Conservation (phyloP, 1,140 invertebrate genomes). For the Lasioglossum albipes region DNA sequence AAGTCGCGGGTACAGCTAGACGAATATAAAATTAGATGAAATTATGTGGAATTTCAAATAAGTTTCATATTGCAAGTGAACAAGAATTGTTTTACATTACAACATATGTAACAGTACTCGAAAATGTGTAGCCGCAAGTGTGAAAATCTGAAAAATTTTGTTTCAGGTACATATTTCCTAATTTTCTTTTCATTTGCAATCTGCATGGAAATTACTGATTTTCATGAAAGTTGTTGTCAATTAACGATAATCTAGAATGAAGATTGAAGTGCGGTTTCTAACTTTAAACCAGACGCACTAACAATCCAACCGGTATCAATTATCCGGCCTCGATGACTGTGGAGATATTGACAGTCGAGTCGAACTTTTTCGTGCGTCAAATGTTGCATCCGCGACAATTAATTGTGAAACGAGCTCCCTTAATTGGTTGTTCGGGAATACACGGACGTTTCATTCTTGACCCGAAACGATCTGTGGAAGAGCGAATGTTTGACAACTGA, state of each 20-base stretch:
- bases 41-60: too few species aligned
- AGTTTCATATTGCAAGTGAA: too few species aligned
- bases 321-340: conserved; percentile 8
- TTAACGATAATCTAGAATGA: neutral
- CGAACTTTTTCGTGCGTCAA: conserved; percentile 15
- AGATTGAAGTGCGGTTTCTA: neutral
- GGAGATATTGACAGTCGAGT: neutral
- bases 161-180: too few species aligned
- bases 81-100: too few species aligned
- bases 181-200: too few species aligned
- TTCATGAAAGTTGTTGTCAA: neutral
- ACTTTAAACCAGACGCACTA: neutral
- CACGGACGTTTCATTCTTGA: neutral
- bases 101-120: too few species aligned
- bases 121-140: too few species aligned
- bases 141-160: too few species aligned
- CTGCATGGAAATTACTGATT: neutral
- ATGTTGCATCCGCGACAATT: conserved; percentile 32
- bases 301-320: conserved; percentile 12
- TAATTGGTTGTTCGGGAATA: conserved; percentile 31
- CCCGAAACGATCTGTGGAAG: neutral
- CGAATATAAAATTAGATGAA: too few species aligned
- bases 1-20: too few species aligned
- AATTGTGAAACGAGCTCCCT: conserved; percentile 32
- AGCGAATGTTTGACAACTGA: neutral